A percentile compares a stretch with the other conserved stretches of the same genome.
Conservation (phyloP, 2,888 invertebrate genomes). For the Tromatobia lineatoria region DNA sequence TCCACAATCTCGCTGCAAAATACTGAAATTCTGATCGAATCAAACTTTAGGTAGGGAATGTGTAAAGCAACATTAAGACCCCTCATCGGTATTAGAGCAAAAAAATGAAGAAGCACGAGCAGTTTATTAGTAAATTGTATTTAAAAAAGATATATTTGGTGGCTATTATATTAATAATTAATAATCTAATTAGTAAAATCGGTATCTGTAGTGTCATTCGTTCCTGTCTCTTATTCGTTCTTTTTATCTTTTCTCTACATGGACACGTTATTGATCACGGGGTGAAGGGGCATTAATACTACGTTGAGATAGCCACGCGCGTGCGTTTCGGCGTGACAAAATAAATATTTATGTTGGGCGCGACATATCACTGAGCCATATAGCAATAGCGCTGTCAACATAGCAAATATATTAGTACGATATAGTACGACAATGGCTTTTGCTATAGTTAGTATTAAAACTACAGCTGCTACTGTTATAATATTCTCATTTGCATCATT, state of each 20-base stretch:
- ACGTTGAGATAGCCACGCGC: neutral
- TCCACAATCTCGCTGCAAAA: no score
- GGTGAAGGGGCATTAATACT: slow-evolving; percentile 16
- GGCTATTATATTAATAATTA: slow-evolving; percentile 3
- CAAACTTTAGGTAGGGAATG: no score
- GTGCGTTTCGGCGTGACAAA: neutral
- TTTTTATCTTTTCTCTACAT: neutral
- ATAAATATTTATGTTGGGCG: slow-evolving; percentile 19
- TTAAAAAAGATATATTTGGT: neutral
- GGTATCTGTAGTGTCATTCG: neutral
- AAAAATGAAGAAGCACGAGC: neutral
- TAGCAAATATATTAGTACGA: slow-evolving; percentile 11
- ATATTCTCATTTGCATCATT: neutral
- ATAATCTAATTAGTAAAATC: slow-evolving; percentile 1
- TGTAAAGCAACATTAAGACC: neutral
- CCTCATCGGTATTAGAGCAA: neutral
- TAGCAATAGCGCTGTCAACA: neutral
- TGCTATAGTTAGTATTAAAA: neutral
- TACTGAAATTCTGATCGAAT: no score
- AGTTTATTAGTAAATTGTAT: neutral
- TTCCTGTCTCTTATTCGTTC: neutral
- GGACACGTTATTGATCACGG: neutral
- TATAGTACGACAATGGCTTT: slow-evolving; percentile 1
- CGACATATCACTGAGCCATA: neutral
- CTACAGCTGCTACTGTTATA: neutral